Evolutionary conservation across 2,888 invertebrate genomes (phyloP).

Genomic region (Sympetrum striolatum): DNA sequence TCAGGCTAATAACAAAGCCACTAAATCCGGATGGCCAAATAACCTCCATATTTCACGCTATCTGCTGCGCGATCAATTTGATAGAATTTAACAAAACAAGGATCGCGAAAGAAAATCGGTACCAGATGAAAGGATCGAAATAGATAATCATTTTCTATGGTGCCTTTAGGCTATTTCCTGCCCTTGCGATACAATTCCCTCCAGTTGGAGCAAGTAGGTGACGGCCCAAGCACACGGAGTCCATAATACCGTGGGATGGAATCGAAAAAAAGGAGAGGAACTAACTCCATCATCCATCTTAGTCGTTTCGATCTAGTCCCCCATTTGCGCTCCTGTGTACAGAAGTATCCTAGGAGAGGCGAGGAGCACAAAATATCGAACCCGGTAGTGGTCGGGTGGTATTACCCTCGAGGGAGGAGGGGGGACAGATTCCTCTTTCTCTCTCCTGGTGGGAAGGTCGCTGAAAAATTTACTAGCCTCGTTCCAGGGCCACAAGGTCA

Average conservation of each 20-base stretch:
- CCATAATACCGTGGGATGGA: not conserved
- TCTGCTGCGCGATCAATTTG: too few relatives aligned
- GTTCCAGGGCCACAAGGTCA: slow-evolving; percentile 32
- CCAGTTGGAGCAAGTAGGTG: not conserved
- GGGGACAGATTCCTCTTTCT: not conserved
- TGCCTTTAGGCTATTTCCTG: not conserved
- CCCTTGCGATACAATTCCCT: not conserved
- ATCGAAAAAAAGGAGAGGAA: not conserved
- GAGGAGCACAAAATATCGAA: not conserved
- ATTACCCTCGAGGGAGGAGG: not conserved
- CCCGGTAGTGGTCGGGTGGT: not conserved
- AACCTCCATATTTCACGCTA: too few relatives aligned
- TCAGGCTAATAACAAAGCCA: too few relatives aligned
- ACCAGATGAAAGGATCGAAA: too few relatives aligned
- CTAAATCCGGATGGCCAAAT: too few relatives aligned
- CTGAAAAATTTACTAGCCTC: slow-evolving; percentile 39
- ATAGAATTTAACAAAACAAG: too few relatives aligned
- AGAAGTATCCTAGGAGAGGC: not conserved
- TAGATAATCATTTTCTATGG: not conserved
- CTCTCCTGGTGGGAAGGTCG: slow-evolving; percentile 10
- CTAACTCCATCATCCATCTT: not conserved
- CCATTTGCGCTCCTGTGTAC: not conserved
- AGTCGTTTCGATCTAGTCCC: not conserved
- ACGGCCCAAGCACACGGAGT: not conserved
- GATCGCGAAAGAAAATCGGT: too few relatives aligned